Evolutionary conservation across 35 echinoderm and acorn worm species (phyloP).

Genomic region (Chiridota heheva): DNA sequence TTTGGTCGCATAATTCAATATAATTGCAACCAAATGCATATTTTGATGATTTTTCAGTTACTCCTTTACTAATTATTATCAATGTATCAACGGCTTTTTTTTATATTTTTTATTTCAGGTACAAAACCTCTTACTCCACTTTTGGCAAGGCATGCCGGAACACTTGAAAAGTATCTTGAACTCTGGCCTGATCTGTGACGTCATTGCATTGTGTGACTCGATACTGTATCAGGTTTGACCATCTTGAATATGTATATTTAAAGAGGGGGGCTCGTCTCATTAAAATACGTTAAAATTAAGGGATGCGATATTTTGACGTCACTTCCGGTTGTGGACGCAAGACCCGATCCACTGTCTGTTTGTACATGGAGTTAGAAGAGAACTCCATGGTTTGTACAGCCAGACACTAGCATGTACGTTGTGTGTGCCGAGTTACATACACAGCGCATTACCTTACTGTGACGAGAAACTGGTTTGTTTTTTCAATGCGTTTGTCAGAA

Average conservation of each 20-base stretch:
- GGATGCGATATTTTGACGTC: too few species aligned
- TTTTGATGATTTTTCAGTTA: not conserved
- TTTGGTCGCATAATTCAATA: not conserved
- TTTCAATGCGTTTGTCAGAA: too few species aligned
- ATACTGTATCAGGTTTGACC: constrained; percentile 70
- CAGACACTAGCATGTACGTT: too few species aligned
- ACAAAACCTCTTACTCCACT: constrained; percentile 84
- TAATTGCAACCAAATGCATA: not conserved
- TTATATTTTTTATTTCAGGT: constrained; percentile 42
- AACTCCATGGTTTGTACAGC: too few species aligned
- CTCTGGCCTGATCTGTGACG: constrained; percentile 59
- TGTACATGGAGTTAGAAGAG: too few species aligned
- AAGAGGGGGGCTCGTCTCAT: too few species aligned
- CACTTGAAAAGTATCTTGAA: constrained; percentile 53
- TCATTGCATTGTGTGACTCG: constrained; percentile 75
- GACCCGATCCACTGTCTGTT: too few species aligned
- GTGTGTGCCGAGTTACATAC: too few species aligned
- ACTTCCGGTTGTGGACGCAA: too few species aligned
- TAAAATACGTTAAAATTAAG: too few species aligned
- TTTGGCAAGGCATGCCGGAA: constrained; percentile 88
- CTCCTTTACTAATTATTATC: not conserved
- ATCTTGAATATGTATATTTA: constrained; percentile 8
- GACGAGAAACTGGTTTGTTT: too few species aligned
- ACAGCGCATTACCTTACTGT: too few species aligned
- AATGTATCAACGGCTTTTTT: not conserved